Evolutionary conservation across 64 coral and sea anemone species (phyloP).

Genomic region (Cladopsammia gracilis): DNA sequence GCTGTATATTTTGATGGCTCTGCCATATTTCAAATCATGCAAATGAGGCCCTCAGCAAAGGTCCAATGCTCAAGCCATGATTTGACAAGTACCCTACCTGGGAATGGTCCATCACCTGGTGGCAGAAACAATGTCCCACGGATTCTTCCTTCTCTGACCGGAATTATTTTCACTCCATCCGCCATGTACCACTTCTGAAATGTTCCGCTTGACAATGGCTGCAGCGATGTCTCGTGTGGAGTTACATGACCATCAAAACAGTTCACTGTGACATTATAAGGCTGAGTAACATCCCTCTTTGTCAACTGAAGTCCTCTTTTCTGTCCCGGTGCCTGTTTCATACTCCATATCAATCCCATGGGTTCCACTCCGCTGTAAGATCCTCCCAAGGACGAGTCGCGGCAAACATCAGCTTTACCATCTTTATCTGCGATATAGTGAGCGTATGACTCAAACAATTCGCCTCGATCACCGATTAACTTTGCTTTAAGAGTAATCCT

Average conservation of each 20-base stretch:
- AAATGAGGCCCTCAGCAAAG: too few relatives aligned
- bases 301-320: conserved; percentile 34
- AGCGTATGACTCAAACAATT: conserved; percentile 71
- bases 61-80: too few relatives aligned
- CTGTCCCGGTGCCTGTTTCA: conserved; percentile 36
- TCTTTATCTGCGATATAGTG: conserved; percentile 49
- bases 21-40: too few relatives aligned
- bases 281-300: conserved; percentile 59
- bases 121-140: conserved; percentile 82
- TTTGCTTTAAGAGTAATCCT: conserved; percentile 65
- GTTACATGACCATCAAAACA: conserved; percentile 50
- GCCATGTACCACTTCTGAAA: conserved; percentile 57
- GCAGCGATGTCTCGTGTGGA: not conserved
- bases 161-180: conserved; percentile 66
- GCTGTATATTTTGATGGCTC: too few relatives aligned
- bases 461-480: conserved; percentile 49
- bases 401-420: conserved; percentile 49
- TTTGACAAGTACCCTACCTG: conserved; percentile 56
- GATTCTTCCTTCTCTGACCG: conserved; percentile 67
- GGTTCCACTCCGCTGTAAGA: conserved; percentile 72
- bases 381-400: conserved; percentile 41
- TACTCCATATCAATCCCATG: conserved; percentile 79
- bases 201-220: conserved; percentile 1
- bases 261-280: conserved; percentile 33
- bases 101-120: conserved; percentile 75